A percentile compares a stretch with the other conserved stretches of the same genome.
Conservation (phyloP, 1,140 invertebrate species). For the Drosophila ananassae region DNA sequence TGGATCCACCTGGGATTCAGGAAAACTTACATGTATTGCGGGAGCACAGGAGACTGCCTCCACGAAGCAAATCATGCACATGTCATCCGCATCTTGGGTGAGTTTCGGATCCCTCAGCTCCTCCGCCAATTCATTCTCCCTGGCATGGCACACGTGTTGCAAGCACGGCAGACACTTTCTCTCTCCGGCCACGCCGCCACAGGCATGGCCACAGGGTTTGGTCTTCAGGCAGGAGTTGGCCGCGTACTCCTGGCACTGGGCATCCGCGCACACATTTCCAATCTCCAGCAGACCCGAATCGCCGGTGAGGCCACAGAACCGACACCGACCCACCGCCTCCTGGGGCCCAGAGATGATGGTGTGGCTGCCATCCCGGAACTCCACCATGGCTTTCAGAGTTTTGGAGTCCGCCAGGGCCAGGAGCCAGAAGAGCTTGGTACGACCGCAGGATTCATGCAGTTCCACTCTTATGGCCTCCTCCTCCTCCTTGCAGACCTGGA, state of each 20-base stretch:
- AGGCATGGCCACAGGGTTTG: slow-evolving; percentile 95
- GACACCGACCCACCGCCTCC: slow-evolving; percentile 90
- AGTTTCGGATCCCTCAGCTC: slow-evolving; percentile 85
- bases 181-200: slow-evolving; percentile 95
- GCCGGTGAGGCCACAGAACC: slow-evolving; percentile 95
- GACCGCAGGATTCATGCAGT: slow-evolving; percentile 97
- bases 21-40: slow-evolving; percentile 90
- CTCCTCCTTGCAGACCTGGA: slow-evolving; percentile 94
- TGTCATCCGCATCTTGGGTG: slow-evolving; percentile 98
- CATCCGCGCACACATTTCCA: slow-evolving; percentile 96
- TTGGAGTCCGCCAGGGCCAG: slow-evolving; percentile 95
- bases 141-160: slow-evolving; percentile 82
- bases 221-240: slow-evolving; percentile 93
- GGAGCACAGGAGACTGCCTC: slow-evolving; percentile 97
- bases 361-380: slow-evolving; percentile 92
- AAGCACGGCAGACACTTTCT: slow-evolving; percentile 94
- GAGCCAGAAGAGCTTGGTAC: slow-evolving; percentile 98
- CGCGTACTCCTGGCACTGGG: slow-evolving; percentile 96
- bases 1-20: neutral
- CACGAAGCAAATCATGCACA: slow-evolving; percentile 99
- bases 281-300: slow-evolving; percentile 94
- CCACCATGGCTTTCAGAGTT: slow-evolving; percentile 96
- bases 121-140: slow-evolving; percentile 86
- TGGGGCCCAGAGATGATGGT: slow-evolving; percentile 79
- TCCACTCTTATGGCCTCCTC: slow-evolving; percentile 97